Evolutionary conservation across 2,888 invertebrate species (phyloP), one percentile per base, ranked within the genome.

Genomic region (Chrysolina americana): DNA sequence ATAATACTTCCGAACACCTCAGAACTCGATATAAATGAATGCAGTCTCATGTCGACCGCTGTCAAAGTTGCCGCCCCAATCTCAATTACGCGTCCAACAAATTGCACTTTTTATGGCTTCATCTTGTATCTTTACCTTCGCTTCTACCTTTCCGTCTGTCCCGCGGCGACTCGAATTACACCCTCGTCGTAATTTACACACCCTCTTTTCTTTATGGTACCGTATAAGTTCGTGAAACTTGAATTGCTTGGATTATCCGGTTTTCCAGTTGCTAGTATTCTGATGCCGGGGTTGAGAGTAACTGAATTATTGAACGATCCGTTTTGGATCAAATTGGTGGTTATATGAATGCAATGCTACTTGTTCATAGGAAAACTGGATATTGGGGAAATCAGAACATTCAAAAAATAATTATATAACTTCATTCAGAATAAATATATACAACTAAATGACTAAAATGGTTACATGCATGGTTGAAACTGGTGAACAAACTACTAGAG

Each of bases 41-140:
- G 70, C 74, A 68, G 68, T 70, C 71, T 71, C 69, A 65, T 68
- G 73, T 71, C 71, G 65, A 62, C 74, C 77, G 78, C 79, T 78
- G 78, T 80, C 79, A 80, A 77, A 77, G 77, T 77, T 28, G 65
- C 65, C 70, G 71, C 83, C 82, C 83, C 83, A 81, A 83, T 84
- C 84, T 84, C 83, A 81, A 84, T 84, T 84, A 84, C 79, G 81
- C 80, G 83, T 82, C 82, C 81, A 76, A 82, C 83, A 84, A 85
- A 85, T 85, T 84, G 82, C 83, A 80, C 76, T 81, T 85, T 85
- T 85, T 85, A 85, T 80, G 81, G 82, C 83, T 84, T 83, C 83
- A 83, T 84, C 83, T 79, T 78, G 79, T 73, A 78, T 80, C 79
- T 80, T 78, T 78, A 80, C 83, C 80, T 78, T 76, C 59, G 36